A percentile compares a stretch with the other conserved stretches of the same genome.
phyloP scores from a whole-genome alignment of 2,113 vertebrate species.

The Tenebrosternarchus preto region DNA sequence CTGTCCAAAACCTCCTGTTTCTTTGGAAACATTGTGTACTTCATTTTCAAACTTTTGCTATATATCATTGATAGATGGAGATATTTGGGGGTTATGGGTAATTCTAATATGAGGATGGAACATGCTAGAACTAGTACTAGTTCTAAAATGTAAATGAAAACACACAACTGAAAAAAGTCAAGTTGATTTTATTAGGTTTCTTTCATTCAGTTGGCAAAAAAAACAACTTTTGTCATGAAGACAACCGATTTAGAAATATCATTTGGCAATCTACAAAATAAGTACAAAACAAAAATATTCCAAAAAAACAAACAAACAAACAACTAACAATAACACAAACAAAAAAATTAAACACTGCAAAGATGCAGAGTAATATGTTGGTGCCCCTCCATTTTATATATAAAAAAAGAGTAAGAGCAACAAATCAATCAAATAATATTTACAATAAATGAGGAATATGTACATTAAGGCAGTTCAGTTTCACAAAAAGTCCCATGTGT shows the following conservation, averaged over 20 bases:
- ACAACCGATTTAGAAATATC: conserved; percentile 69
- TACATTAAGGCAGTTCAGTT: conserved; percentile 81
- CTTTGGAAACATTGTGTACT: too few relatives aligned
- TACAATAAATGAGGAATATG: conserved; percentile 76
- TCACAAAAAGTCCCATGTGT: conserved; percentile 67
- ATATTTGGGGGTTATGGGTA: too few relatives aligned
- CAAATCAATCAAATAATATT: conserved; percentile 66
- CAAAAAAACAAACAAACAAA: too few relatives aligned
- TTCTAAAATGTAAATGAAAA: neutral
- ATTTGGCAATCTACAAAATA: conserved; percentile 69
- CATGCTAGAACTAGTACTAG: too few relatives aligned
- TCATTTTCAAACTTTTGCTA: too few relatives aligned
- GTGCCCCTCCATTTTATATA: conserved; percentile 71
- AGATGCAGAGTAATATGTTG: conserved; percentile 64
- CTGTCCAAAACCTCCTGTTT: too few relatives aligned
- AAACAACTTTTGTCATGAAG: conserved; percentile 76
- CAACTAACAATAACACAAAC: conserved; percentile 45
- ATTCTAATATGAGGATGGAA: too few relatives aligned
- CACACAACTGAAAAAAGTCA: conserved; percentile 59
- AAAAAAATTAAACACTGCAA: conserved; percentile 62
- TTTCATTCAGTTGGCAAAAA: conserved; percentile 78
- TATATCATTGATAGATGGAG: neutral
- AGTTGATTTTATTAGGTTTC: conserved; percentile 73
- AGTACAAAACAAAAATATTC: conserved; percentile 69
- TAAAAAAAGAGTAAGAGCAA: conserved; percentile 61